Base-by-base conservation (phyloP, 2,797 vertebrate genomes). In the Propithecus deckenii region DNA sequence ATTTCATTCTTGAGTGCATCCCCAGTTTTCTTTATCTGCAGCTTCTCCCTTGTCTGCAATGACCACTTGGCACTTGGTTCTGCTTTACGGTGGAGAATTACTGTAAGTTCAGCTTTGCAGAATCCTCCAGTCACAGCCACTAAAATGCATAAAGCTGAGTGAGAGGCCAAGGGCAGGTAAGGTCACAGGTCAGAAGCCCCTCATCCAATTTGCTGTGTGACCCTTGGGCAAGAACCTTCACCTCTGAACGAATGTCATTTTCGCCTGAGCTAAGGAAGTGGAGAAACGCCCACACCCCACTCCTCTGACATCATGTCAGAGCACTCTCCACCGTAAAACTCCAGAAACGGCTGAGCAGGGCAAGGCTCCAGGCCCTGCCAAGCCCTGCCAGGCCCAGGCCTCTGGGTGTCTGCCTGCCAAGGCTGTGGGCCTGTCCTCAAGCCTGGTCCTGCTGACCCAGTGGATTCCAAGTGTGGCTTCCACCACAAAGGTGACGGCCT, bases 181-280 rank as follows among this genome's bases (percentile, higher is more conserved):
- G 69, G 30, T 3, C 5, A 6, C 22, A 35, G 76, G 38, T n/a
- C 9, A 10, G 71, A 38, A 75, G 48, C 7, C 35, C n/a, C 32
- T 7, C 6, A 5, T 14, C 14, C 1, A 7, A 17, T 18, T 38
- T 52, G 0, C 30, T 30, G 2, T 5, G 25, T 17, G 5, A 35
- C 30, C 41, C 35, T 28, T 22, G 38, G 30, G 32, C 96, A 98
- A 96, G 95, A 96, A 84, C 67, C 86, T 97, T 96, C 95, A 95
- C 97, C 72, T 96, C 38, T n/a, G 50, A 94, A 80, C 0, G 46
- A 1, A 0, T 79, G 63, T 93, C 94, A 95, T 95, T 97, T 91
- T 67, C 83, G n/a, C 95, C 92, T 57, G 20, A 52, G 48, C 25
- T 30, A 14, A 41, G 67, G 0, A 46, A 52, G 2, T 1, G 23